Evolutionary conservation across 2,797 vertebrate species (phyloP).

Genomic region (Sebastes baramenuke): DNA sequence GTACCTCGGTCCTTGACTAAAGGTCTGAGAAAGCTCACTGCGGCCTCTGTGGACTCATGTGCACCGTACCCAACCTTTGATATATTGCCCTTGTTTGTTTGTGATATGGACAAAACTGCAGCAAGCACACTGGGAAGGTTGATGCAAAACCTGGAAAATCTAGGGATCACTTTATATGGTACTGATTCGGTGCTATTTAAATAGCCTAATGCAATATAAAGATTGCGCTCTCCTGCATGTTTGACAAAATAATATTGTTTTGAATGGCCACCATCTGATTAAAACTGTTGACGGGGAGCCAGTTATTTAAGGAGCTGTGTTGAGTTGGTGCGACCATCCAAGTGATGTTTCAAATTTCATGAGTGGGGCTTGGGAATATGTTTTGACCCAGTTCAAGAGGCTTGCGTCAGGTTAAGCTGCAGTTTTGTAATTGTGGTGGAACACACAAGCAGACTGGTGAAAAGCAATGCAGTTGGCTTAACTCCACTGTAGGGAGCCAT

Average conservation of each 20-base stretch:
- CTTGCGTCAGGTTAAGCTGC: not conserved
- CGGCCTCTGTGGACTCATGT: not conserved
- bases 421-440: not conserved
- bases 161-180: not conserved
- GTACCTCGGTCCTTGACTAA: not conserved
- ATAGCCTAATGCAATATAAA: not conserved
- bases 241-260: not conserved
- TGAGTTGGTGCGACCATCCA: not conserved
- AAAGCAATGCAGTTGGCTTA: not conserved
- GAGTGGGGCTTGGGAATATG: not conserved
- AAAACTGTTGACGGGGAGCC: not conserved
- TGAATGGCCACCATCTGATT: not conserved
- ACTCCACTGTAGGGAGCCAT: too few species aligned
- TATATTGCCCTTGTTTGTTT: not conserved
- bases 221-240: not conserved
- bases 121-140: not conserved
- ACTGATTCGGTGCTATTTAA: not conserved
- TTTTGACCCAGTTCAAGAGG: conserved; percentile 3
- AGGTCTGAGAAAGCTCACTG: not conserved
- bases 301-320: not conserved
- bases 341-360: conserved; percentile 8
- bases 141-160: not conserved
- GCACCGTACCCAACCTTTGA: not conserved
- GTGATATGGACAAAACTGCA: not conserved
- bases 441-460: not conserved